Evolutionary conservation across 2,888 invertebrate genomes (phyloP).

Genomic region (Phortica okadai): DNA sequence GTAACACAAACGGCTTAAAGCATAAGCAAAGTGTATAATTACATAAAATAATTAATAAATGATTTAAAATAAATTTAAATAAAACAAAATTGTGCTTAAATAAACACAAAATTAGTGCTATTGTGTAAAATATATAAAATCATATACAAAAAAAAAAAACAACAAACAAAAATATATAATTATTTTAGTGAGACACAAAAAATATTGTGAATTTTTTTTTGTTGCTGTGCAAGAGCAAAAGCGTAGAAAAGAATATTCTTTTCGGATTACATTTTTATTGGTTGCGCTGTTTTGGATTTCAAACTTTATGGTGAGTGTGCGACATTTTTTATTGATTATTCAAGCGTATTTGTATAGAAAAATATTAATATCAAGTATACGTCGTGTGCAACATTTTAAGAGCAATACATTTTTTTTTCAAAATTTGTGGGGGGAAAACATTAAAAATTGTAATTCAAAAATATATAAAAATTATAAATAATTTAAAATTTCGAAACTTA

Average conservation of each 20-base stretch:
- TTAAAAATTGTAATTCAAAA: not conserved
- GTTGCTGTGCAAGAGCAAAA: not conserved
- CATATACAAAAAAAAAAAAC: too few relatives aligned
- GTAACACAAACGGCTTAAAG: not conserved
- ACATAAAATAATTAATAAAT: not conserved
- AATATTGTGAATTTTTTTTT: too few relatives aligned
- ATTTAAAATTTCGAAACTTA: not conserved
- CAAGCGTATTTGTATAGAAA: not conserved
- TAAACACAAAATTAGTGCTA: not conserved
- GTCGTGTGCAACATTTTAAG: not conserved
- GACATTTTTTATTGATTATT: conserved; percentile 2
- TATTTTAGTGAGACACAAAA: too few relatives aligned
- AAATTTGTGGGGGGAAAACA: not conserved
- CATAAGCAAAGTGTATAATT: not conserved
- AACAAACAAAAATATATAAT: too few relatives aligned
- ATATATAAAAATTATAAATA: not conserved
- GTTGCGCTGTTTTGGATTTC: conserved; percentile 9
- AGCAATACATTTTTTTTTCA: not conserved
- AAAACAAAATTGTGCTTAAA: not conserved
- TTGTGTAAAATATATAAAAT: not conserved
- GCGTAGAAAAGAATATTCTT: not conserved
- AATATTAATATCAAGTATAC: conserved; percentile 12
- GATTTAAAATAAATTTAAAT: not conserved
- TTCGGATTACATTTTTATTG: not conserved
- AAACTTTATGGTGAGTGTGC: conserved; percentile 27